A percentile compares a stretch with the other conserved stretches of the same genome.
phyloP scores from a whole-genome alignment of 2,888 invertebrate genomes.

The Notocelia uddmanniana region DNA sequence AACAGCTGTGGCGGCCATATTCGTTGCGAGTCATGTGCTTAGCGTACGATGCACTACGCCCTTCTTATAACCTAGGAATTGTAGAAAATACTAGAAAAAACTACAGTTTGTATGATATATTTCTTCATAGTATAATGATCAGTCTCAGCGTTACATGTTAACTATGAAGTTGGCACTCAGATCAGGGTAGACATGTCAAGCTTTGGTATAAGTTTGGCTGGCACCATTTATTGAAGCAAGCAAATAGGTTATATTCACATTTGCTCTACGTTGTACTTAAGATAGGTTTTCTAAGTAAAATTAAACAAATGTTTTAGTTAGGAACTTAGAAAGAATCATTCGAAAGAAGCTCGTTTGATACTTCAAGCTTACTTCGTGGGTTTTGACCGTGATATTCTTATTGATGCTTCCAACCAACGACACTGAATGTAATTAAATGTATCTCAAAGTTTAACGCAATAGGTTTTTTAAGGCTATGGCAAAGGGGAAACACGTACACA shows the following conservation, averaged over 20 bases:
- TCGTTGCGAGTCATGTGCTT: conserved; percentile 60
- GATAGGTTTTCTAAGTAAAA: background rate
- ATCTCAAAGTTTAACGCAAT: background rate
- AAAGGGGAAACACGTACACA: conserved; percentile 20
- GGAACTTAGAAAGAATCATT: background rate
- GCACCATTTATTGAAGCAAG: background rate
- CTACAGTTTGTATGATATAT: background rate
- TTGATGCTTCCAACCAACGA: background rate
- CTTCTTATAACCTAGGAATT: conserved; percentile 35
- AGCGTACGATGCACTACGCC: conserved; percentile 42
- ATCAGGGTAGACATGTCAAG: background rate
- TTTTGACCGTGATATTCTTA: background rate
- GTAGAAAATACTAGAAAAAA: conserved; percentile 6
- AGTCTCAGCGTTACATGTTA: background rate
- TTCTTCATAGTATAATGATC: background rate
- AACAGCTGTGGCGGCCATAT: conserved; percentile 82
- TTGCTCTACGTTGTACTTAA: background rate
- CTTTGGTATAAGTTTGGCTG: background rate
- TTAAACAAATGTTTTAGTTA: background rate
- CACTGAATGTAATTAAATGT: background rate
- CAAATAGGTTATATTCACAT: background rate
- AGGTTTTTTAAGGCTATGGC: background rate
- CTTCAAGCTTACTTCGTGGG: background rate
- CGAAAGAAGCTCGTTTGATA: background rate
- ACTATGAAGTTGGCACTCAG: background rate